Evolutionary conservation across 1,140 invertebrate genomes (phyloP).

Genomic region (Meloidogyne floridensis): DNA sequence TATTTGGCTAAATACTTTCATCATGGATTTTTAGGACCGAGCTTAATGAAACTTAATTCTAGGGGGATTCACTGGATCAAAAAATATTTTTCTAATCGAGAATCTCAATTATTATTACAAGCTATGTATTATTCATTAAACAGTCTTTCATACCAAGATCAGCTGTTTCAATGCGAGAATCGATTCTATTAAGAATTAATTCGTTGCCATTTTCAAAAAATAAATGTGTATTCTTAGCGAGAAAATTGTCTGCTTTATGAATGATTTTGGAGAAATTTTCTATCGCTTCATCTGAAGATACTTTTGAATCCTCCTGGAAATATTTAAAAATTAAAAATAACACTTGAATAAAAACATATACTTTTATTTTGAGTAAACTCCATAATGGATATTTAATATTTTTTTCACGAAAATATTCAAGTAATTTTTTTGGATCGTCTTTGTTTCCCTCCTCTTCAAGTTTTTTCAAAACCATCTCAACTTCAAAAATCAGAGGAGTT

Average conservation of each 20-base stretch:
- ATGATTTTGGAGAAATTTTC: background rate
- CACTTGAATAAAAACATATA: background rate
- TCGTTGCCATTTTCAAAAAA: background rate
- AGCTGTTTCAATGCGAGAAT: background rate
- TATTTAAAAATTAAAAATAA: background rate
- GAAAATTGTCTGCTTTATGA: background rate
- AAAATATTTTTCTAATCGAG: too few species aligned
- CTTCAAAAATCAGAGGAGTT: background rate
- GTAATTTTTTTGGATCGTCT: background rate
- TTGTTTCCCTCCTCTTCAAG: background rate
- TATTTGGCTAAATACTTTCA: too few species aligned
- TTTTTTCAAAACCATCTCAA: background rate
- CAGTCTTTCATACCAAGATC: background rate
- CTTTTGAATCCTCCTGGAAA: background rate
- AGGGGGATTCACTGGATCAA: too few species aligned
- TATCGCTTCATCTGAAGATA: background rate
- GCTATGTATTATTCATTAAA: background rate
- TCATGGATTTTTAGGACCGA: too few species aligned
- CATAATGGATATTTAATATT: background rate
- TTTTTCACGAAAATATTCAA: background rate
- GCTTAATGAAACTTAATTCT: too few species aligned
- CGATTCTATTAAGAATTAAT: background rate
- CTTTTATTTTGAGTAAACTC: background rate
- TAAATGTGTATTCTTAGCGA: background rate
- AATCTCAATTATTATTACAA: too few species aligned